Percentiles rank a stretch among this genome's conserved stretches.
Evolutionary conservation across 2,113 vertebrate genomes (phyloP).

Genomic region (Naja naja): DNA sequence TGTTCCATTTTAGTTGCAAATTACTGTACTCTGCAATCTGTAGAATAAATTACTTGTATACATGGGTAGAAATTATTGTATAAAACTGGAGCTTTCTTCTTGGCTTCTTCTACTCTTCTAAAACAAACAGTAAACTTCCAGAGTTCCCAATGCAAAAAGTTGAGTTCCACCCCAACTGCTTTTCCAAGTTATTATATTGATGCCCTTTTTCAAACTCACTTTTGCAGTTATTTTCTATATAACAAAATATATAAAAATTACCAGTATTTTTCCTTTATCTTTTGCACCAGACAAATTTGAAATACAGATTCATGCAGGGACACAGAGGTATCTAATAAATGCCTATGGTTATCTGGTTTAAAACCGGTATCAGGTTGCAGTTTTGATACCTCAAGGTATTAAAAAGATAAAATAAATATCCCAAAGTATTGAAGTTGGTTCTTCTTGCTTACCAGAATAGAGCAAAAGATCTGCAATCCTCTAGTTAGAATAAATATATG

Average conservation of each 20-base stretch:
- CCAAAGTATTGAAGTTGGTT: neutral
- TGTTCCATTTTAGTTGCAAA: neutral
- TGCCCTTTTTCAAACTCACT: neutral
- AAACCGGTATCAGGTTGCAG: neutral
- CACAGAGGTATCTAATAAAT: neutral
- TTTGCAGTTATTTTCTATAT: neutral
- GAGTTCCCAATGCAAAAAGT: neutral
- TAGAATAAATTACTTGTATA: neutral
- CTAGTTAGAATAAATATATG: slow-evolving; percentile 22
- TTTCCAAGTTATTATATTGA: neutral
- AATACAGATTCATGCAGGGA: neutral
- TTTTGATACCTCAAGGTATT: neutral
- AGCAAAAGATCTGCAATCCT: neutral
- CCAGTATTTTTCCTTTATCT: neutral
- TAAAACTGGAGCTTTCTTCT: neutral
- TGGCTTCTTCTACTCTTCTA: neutral
- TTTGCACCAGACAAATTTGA: neutral
- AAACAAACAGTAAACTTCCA: neutral
- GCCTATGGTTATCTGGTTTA: neutral
- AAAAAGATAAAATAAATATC: neutral
- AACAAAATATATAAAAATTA: neutral
- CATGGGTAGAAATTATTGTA: neutral
- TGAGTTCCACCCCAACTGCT: neutral
- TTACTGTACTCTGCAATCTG: neutral
- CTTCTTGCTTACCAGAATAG: neutral